These are phyloP conservation scores for Tethya wilhelma DNA, from an alignment of 37 sponge, comb jelly and placozoan species.

Conservation along the genomic window DNA sequence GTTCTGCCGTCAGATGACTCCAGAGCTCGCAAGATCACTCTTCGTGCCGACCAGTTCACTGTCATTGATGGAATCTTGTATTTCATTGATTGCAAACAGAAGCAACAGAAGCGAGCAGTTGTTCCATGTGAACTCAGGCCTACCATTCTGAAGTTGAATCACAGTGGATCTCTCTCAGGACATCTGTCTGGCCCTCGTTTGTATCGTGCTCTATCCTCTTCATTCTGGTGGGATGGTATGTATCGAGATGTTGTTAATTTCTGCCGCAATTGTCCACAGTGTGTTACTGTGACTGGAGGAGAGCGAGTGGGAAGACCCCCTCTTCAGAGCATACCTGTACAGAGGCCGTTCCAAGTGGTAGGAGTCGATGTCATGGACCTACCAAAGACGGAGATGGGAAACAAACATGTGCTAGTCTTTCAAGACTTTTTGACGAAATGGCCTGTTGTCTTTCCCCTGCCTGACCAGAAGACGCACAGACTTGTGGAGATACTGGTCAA, in stretches of 20 bases:
- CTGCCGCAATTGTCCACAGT: slow-evolving; percentile 55
- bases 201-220: slow-evolving; percentile 2
- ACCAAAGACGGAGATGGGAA: too few relatives aligned
- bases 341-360: slow-evolving; percentile 54
- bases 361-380: too few relatives aligned
- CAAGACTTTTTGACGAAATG: too few relatives aligned
- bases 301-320: slow-evolving; percentile 33
- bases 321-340: slow-evolving; percentile 63
- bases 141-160: slow-evolving; percentile 42
- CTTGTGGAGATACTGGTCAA: too few relatives aligned
- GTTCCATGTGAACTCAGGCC: slow-evolving; percentile 51
- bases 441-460: too few relatives aligned
- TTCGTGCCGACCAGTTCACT: slow-evolving; percentile 18
- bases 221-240: slow-evolving; percentile 71
- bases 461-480: too few relatives aligned
- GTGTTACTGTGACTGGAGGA: slow-evolving; percentile 30
- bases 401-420: too few relatives aligned
- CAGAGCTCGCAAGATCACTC: slow-evolving; percentile 16
- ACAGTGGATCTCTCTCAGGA: slow-evolving; percentile 48
- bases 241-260: slow-evolving; percentile 30
- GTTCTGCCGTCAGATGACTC: slow-evolving; percentile 33
- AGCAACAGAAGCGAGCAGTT: slow-evolving; percentile 42
- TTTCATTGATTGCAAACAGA: slow-evolving; percentile 36
- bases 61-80: slow-evolving; percentile 54
- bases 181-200: slow-evolving; percentile 64